Evolutionary conservation across 2,113 vertebrate species (phyloP).

Genomic region (Ophiodon elongatus): DNA sequence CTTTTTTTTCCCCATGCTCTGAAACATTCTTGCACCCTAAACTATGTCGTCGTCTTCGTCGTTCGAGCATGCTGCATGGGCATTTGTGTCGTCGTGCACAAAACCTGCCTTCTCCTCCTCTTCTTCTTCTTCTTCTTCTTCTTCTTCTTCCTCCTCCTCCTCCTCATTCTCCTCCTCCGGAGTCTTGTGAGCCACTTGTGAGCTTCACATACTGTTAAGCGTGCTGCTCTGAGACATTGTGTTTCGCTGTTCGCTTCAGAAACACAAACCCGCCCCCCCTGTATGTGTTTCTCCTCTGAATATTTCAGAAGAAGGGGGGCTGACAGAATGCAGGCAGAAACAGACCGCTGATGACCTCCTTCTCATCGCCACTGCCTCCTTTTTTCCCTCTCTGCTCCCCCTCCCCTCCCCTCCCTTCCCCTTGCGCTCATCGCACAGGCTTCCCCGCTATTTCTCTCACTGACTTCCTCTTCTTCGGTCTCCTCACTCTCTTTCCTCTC

Average conservation of each 20-base stretch:
- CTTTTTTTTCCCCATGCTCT: slow-evolving; percentile 32
- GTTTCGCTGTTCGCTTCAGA: neutral
- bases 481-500: slow-evolving; percentile 47
- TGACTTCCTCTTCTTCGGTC: slow-evolving; percentile 55
- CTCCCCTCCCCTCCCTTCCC: neutral
- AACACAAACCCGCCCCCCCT: neutral
- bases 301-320: slow-evolving; percentile 70
- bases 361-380: slow-evolving; percentile 61
- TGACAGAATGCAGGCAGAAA: slow-evolving; percentile 69
- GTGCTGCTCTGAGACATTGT: slow-evolving; percentile 36
- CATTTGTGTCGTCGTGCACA: slow-evolving; percentile 9
- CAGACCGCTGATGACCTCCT: slow-evolving; percentile 78
- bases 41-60: slow-evolving; percentile 29
- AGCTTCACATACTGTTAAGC: slow-evolving; percentile 54
- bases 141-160: too few relatives aligned
- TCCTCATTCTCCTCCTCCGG: slow-evolving; percentile 24
- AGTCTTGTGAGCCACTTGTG: slow-evolving; percentile 58
- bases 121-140: neutral
- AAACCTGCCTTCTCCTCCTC: slow-evolving; percentile 14
- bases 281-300: slow-evolving; percentile 68
- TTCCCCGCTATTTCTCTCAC: slow-evolving; percentile 65
- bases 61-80: slow-evolving; percentile 56
- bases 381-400: neutral
- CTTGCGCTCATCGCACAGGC: slow-evolving; percentile 47
- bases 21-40: slow-evolving; percentile 38